Base-by-base conservation (phyloP, 1,140 invertebrate species). In the Ceratosolen fusciceps region DNA sequence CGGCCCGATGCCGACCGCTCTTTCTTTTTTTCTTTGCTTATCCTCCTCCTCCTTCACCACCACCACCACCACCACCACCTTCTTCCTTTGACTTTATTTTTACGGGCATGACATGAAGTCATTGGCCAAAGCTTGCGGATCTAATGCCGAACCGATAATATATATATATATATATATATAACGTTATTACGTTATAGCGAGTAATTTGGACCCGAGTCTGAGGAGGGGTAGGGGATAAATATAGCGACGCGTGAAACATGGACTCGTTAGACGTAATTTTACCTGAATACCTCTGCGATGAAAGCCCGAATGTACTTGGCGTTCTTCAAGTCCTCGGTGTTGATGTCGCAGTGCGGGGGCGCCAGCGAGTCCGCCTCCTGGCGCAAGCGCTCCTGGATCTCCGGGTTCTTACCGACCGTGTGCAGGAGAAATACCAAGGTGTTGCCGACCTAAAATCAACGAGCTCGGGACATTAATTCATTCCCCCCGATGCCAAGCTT, bases 231-330 rank as follows among this genome's bases (percentile, higher is more conserved):
- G n/a, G n/a, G n/a, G n/a, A n/a, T n/a, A n/a, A n/a, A n/a, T n/a
- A n/a, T n/a, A n/a, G n/a, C n/a, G n/a, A n/a, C n/a, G n/a, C n/a
- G n/a, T n/a, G n/a, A n/a, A n/a, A n/a, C n/a, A n/a, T n/a, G n/a
- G n/a, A n/a, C 43, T 75, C 31, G 10, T 75, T 65, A 54, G 43
- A 56, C 39, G 21, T 77, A 52, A 52, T 54, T 74, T 80, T 84
- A 91, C 91, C 91, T 91, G 85, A 97, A 97, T 0, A 95, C 92
- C 91, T 99, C 97, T 72, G 93, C 94, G 5, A 98, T 93, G 83
- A 96, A 98, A 2, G 96, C 96, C 82, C 94, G 94, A 0, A 97
- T 91, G 85, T 97, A 97, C 5, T 92, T 91, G 49, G 95, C 92
- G 52, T 92, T 92, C 3, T 92, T 89, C 2, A 97, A 86, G 52